Conservation (phyloP, 2,888 invertebrate species). For the Pollenia griseotomentosa region DNA sequence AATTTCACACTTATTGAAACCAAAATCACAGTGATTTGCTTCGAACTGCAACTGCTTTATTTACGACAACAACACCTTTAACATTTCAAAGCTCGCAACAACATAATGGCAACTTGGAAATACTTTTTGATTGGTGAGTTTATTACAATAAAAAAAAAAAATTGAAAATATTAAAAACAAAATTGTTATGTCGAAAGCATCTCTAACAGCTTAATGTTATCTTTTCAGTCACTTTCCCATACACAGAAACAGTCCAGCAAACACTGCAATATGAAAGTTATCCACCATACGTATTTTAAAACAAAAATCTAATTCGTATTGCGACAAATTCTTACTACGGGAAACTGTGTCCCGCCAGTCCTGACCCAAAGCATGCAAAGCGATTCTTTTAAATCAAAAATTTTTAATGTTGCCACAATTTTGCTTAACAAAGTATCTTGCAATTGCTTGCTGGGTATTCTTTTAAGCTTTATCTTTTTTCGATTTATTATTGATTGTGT, state of each 20-base stretch:
- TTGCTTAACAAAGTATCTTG: too few relatives aligned
- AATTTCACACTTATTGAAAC: conserved; percentile 27
- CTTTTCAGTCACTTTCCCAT: not conserved
- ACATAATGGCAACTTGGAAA: conserved; percentile 75
- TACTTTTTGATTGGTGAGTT: conserved; percentile 80
- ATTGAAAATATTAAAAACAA: conserved; percentile 16
- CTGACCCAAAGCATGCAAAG: too few relatives aligned
- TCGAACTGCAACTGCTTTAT: not conserved
- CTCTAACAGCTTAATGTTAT: conserved; percentile 15
- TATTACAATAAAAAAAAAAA: conserved; percentile 14
- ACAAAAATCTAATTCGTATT: too few relatives aligned
- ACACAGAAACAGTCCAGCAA: not conserved
- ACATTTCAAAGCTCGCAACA: conserved; percentile 14
- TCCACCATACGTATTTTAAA: too few relatives aligned
- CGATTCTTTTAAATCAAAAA: too few relatives aligned
- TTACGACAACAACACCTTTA: conserved; percentile 4
- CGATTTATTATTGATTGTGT: conserved; percentile 52
- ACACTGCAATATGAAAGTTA: too few relatives aligned
- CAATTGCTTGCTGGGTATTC: not conserved
- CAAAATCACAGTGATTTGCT: conserved; percentile 36
- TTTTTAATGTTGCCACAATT: too few relatives aligned
- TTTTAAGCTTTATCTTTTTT: conserved; percentile 2
- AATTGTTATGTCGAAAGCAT: conserved; percentile 54
- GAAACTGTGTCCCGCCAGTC: too few relatives aligned
- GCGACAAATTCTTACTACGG: too few relatives aligned